phyloP scores from a whole-genome alignment of 2,888 invertebrate genomes.

The Spilosoma lubricipeda region DNA sequence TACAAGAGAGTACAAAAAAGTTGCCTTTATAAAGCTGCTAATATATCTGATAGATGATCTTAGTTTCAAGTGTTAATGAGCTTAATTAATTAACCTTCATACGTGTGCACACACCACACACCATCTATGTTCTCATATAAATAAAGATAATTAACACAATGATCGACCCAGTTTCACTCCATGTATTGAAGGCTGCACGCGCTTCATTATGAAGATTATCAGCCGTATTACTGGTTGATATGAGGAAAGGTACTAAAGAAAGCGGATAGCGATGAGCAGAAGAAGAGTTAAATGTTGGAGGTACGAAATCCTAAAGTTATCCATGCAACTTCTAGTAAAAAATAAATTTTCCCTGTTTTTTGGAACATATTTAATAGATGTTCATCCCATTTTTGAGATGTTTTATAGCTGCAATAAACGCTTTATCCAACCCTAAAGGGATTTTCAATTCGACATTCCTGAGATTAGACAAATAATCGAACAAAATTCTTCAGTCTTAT shows the following conservation, averaged over 20 bases:
- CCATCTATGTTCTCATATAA: conserved; percentile 1
- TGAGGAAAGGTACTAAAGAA: neutral
- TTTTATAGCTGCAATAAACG: too few species aligned
- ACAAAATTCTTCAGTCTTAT: too few species aligned
- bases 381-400: too few species aligned
- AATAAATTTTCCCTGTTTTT: too few species aligned
- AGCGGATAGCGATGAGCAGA: conserved; percentile 9
- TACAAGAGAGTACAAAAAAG: too few species aligned
- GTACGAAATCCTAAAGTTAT: neutral
- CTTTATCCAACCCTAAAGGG: too few species aligned
- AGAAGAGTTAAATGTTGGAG: neutral
- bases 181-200: conserved; percentile 36
- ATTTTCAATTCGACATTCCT: too few species aligned
- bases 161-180: conserved; percentile 25
- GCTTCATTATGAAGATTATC: conserved; percentile 45
- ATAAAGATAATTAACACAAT: conserved; percentile 26
- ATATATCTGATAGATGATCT: neutral
- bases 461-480: too few species aligned
- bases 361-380: too few species aligned
- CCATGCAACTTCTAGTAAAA: too few species aligned
- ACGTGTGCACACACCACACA: neutral
- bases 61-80: neutral
- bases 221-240: conserved; percentile 6
- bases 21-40: neutral
- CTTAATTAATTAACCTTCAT: conserved; percentile 5